Percentiles rank a stretch among this genome's conserved stretches.
Conservation (phyloP, 2,888 invertebrate genomes). For the Lepidochitona cinerea region DNA sequence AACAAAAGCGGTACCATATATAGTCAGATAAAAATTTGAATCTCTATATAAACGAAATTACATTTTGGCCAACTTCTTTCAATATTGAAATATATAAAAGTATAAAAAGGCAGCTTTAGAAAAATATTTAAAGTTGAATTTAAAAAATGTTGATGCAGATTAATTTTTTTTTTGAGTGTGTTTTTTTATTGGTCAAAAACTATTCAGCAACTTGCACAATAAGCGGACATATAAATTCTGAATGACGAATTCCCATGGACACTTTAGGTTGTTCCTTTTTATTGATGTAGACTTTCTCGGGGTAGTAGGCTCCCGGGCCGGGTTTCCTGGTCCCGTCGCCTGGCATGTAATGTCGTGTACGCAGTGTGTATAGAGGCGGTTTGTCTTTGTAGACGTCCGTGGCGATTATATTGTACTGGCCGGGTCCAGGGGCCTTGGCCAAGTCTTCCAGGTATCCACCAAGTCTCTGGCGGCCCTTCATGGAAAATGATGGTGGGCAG, state of each 20-base stretch:
- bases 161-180: no score
- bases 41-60: no score
- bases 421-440: slow-evolving; percentile 77
- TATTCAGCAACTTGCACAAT: slow-evolving; percentile 8
- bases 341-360: slow-evolving; percentile 82
- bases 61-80: no score
- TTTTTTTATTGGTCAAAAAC: no score
- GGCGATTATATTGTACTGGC: slow-evolving; percentile 79
- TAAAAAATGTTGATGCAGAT: no score
- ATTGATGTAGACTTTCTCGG: slow-evolving; percentile 83
- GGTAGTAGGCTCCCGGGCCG: slow-evolving; percentile 91
- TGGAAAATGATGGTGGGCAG: slow-evolving; percentile 23
- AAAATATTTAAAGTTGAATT: no score
- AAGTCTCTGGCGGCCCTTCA: slow-evolving; percentile 15
- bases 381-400: slow-evolving; percentile 73
- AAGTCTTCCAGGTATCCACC: slow-evolving; percentile 27
- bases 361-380: slow-evolving; percentile 88
- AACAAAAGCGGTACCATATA: no score
- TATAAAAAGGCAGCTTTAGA: no score
- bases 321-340: slow-evolving; percentile 83
- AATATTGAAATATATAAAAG: no score
- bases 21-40: no score
- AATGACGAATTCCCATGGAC: slow-evolving; percentile 60
- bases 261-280: slow-evolving; percentile 40
- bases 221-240: slow-evolving; percentile 27